These are phyloP conservation scores for Bombyx mori DNA, from an alignment of 1,140 invertebrate genomes.

Conservation along the genomic window ASM3026992v2 NC_085126.1:12424001-12424500, in stretches of 20 bases:
- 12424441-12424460: no score
- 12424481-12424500: no score
- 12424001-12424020: neutral
- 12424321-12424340: slow-evolving; percentile 45
- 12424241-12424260: slow-evolving; percentile 88
- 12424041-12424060: no score
- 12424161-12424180: slow-evolving; percentile 96
- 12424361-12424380: no score
- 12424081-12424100: no score
- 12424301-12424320: slow-evolving; percentile 96
- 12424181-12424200: slow-evolving; percentile 95
- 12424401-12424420: no score
- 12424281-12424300: slow-evolving; percentile 96
- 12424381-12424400: no score
- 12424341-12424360: no score
- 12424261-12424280: slow-evolving; percentile 90
- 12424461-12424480: no score
- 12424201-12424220: slow-evolving; percentile 89
- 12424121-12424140: slow-evolving; percentile 95
- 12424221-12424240: slow-evolving; percentile 90
- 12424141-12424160: slow-evolving; percentile 97
- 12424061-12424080: no score
- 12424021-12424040: no score
- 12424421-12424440: no score
- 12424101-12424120: slow-evolving; percentile 1